Evolutionary conservation across 2,888 invertebrate genomes (phyloP).

Genomic region (Rotaria sp.): DNA sequence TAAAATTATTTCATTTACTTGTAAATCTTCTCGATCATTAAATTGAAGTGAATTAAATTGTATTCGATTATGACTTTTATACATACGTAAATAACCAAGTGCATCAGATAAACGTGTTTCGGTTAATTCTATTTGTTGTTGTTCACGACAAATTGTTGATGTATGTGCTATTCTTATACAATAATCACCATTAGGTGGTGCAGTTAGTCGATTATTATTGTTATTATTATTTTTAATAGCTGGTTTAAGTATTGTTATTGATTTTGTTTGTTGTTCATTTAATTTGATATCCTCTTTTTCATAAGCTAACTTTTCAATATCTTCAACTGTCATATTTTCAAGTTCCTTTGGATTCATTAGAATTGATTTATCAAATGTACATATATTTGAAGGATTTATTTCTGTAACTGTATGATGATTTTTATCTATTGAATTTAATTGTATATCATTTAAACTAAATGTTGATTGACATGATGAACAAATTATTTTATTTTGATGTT

Average conservation of each 20-base stretch:
- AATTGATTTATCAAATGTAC: not conserved
- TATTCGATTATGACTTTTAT: slow-evolving; percentile 32
- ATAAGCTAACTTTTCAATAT: not conserved
- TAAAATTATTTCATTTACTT: slow-evolving; percentile 20
- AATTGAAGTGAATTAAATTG: slow-evolving; percentile 12
- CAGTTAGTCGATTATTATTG: not conserved
- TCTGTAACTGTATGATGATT: not conserved
- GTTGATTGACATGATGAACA: not conserved
- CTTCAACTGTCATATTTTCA: not conserved
- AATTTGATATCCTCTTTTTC: not conserved
- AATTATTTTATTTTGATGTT: not conserved
- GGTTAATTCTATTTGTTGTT: not conserved
- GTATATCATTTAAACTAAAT: not conserved
- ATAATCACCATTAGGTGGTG: not conserved
- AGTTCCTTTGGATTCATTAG: not conserved
- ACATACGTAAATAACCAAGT: slow-evolving; percentile 39
- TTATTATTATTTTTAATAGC: not conserved
- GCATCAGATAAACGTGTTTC: slow-evolving; percentile 22
- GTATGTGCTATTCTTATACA: not conserved
- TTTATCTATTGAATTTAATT: not conserved
- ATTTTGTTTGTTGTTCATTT: not conserved
- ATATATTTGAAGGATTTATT: not conserved
- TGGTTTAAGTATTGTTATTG: not conserved
- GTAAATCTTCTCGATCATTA: slow-evolving; percentile 32
- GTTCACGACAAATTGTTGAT: not conserved